Evolutionary conservation across 2,797 vertebrate species (phyloP).

Genomic region (Fringilla coelebs): DNA sequence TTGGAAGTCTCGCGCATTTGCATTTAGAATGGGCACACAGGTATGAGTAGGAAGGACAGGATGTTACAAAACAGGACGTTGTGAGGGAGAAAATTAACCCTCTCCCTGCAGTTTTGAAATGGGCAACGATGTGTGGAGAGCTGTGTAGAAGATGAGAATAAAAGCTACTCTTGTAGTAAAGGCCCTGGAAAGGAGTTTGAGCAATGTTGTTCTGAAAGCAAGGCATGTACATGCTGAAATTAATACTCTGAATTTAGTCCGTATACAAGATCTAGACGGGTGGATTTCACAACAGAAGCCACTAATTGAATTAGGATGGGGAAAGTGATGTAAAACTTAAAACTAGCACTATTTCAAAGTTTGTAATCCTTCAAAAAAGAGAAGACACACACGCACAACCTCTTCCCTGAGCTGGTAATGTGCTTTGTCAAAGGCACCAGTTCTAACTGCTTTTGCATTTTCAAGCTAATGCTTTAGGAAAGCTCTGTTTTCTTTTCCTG

Average conservation of each 20-base stretch:
- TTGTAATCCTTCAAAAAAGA: not conserved
- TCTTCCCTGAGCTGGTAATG: not conserved
- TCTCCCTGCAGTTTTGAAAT: constrained; percentile 15
- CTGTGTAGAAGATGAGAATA: not conserved
- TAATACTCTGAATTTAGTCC: not conserved
- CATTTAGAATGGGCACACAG: not conserved
- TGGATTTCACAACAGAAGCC: not conserved
- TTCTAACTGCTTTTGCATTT: not conserved
- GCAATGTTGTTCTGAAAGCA: not conserved
- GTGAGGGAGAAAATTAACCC: not conserved
- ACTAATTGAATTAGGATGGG: not conserved
- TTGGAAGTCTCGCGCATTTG: not conserved
- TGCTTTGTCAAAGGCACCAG: not conserved
- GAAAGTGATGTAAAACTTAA: not conserved
- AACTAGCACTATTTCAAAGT: not conserved
- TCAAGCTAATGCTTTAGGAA: not conserved
- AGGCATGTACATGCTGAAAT: not conserved
- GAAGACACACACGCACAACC: accelerated
- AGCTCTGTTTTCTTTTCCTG: not conserved
- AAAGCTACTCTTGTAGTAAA: not conserved
- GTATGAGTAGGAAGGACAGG: constrained; percentile 7
- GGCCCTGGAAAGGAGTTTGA: not conserved
- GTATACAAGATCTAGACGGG: not conserved
- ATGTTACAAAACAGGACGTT: constrained; percentile 33
- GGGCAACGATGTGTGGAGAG: not conserved